These are phyloP conservation scores for Caenorhabditis briggsae DNA, from an alignment of 1,140 invertebrate species.

Conservation along the genomic window DNA sequence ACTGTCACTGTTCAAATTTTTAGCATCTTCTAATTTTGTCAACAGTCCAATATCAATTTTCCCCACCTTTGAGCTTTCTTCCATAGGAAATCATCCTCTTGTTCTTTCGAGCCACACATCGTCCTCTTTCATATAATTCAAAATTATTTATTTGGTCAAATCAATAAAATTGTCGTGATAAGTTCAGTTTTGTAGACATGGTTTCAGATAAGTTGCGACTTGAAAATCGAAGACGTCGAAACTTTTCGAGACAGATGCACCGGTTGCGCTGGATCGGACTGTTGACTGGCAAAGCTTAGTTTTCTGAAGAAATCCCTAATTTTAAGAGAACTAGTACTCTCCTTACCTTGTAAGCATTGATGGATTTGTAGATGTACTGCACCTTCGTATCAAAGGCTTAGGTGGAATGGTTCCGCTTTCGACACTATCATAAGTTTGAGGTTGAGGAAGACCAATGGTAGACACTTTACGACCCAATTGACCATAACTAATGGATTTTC, in stretches of 20 bases:
- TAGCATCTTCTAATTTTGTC: too few species aligned
- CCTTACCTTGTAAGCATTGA: conserved; percentile 4
- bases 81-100: too few species aligned
- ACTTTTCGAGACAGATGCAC: neutral
- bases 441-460: neutral
- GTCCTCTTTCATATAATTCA: too few species aligned
- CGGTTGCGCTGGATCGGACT: conserved; percentile 3
- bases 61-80: too few species aligned
- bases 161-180: too few species aligned
- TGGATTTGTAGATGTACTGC: conserved; percentile 1
- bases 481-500: conserved; percentile 48
- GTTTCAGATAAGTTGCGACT: neutral
- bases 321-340: too few species aligned
- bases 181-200: too few species aligned
- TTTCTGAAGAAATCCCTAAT: too few species aligned
- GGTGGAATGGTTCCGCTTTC: conserved; percentile 6
- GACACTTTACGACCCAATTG: conserved; percentile 4
- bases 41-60: too few species aligned
- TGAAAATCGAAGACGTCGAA: conserved; percentile 20
- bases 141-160: too few species aligned
- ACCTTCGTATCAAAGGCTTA: conserved; percentile 1
- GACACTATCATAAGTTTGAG: neutral
- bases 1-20: too few species aligned
- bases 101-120: too few species aligned
- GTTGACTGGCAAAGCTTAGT: conserved; percentile 23